Evolutionary conservation across 2,113 vertebrate species (phyloP), one percentile per base, ranked within the genome.

Genomic region (Nerophis ophidion): DNA sequence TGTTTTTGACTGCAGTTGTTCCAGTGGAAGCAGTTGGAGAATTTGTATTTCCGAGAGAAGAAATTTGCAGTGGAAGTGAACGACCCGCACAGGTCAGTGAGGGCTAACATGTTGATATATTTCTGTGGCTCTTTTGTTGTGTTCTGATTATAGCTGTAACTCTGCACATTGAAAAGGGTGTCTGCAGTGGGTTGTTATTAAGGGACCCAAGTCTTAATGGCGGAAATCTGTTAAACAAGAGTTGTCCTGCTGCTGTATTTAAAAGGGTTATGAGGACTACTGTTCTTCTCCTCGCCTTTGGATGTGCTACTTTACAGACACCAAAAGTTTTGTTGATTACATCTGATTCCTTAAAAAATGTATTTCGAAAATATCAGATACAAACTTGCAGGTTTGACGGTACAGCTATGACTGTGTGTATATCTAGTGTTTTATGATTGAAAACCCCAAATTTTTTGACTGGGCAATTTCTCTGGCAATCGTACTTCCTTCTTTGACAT

Each of bases 61-160:
- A 99, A 97, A 38, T 99, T 99, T 89, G 94, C 96, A 3, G 96
- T 99, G 60, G 96, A 99, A 84, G 96, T 98, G 14, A 96, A 98
- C 2, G 93, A 98, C 80, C 94, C 95, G 1, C 91, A 92, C 74
- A 97, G 95, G 97, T 99, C 57, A 94, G 90, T 65, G 44, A 66
- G 58, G 40, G 40, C 11, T 66, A 67, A 57, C 35, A 11, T 33
- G 57, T 57, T 61, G 0, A 14, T 53, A 52, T 40, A 57, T 71
- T 55, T 52, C 36, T 60, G 55, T 47, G 16, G 15, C 26, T 53
- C 16, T 53, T 58, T 65, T 65, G 4, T 68, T 64, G 56, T 68
- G 65, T 17, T 75, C 57, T 66, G 15, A 56, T 70, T 75, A 75
- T 73, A 71, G 70, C 56, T 49, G 46, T 50, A 55, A 65, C 65